These are phyloP conservation scores for Drosophila mimica DNA, from an alignment of 2,888 invertebrate genomes.

Conservation along the genomic window DNA sequence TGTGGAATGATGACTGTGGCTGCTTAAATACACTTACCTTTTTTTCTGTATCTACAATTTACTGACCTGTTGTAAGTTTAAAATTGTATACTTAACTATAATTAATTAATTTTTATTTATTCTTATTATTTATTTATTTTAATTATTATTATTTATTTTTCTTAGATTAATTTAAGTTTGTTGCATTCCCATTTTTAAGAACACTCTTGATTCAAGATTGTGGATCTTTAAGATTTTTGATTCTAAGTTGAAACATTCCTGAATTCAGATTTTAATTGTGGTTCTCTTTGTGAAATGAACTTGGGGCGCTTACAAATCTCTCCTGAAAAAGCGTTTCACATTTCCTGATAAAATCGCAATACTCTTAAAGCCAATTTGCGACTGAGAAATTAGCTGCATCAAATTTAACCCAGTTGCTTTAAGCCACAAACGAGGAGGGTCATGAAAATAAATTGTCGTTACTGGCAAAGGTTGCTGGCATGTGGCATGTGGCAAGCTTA, in stretches of 20 bases:
- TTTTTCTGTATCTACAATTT: too few relatives aligned
- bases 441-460: conserved; percentile 76
- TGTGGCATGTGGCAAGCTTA: conserved; percentile 46
- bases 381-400: conserved; percentile 44
- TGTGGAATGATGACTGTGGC: neutral
- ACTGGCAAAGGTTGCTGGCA: conserved; percentile 61
- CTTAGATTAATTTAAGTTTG: too few relatives aligned
- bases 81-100: too few relatives aligned
- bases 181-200: too few relatives aligned
- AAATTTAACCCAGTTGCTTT: conserved; percentile 21
- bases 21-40: neutral
- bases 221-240: neutral
- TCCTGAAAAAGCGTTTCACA: neutral
- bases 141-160: too few relatives aligned
- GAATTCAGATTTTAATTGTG: neutral
- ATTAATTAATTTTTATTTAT: too few relatives aligned
- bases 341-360: conserved; percentile 1
- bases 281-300: neutral
- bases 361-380: neutral
- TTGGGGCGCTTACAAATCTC: neutral
- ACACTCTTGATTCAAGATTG: neutral
- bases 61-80: too few relatives aligned
- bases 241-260: neutral
- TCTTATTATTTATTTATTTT: too few relatives aligned
- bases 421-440: conserved; percentile 11